A percentile compares a stretch with the other conserved stretches of the same genome.
These are phyloP conservation scores for Stegodyphus mimosarum DNA, from an alignment of 1,140 invertebrate species.

Conservation along the genomic window DNA sequence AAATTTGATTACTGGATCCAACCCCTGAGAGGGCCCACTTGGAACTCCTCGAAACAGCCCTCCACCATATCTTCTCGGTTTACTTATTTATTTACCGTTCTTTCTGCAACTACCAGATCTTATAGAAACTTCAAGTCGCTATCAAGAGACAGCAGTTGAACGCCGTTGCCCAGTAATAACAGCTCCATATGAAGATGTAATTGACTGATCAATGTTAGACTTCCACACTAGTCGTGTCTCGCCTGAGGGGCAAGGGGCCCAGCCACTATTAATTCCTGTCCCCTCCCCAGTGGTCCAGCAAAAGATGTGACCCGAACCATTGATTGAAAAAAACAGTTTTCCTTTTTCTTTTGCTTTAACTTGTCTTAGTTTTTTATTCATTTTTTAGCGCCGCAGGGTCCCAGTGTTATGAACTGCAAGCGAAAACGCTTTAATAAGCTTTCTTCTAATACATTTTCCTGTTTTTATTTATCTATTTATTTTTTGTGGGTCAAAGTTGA, in stretches of 20 bases:
- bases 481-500: constrained; percentile 1
- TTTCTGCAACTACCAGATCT: no score
- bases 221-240: constrained; percentile 2
- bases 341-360: not conserved
- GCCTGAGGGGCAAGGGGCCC: constrained; percentile 1
- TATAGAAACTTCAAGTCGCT: no score
- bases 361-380: not conserved
- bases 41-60: no score
- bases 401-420: constrained; percentile 5
- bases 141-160: no score
- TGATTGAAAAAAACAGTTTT: constrained; percentile 37
- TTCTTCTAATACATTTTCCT: constrained; percentile 5
- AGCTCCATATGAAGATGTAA: constrained; percentile 43
- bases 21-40: no score
- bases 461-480: not conserved
- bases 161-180: no score
- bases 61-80: no score
- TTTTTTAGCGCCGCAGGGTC: not conserved
- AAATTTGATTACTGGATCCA: no score
- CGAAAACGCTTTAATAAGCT: constrained; percentile 39
- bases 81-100: no score
- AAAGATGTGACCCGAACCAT: constrained; percentile 38
- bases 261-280: constrained; percentile 43
- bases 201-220: constrained; percentile 50
- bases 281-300: constrained; percentile 32